Percentiles rank a stretch among this genome's conserved stretches.
phyloP scores from a whole-genome alignment of 2,113 vertebrate genomes.

The Empidonax traillii region DNA sequence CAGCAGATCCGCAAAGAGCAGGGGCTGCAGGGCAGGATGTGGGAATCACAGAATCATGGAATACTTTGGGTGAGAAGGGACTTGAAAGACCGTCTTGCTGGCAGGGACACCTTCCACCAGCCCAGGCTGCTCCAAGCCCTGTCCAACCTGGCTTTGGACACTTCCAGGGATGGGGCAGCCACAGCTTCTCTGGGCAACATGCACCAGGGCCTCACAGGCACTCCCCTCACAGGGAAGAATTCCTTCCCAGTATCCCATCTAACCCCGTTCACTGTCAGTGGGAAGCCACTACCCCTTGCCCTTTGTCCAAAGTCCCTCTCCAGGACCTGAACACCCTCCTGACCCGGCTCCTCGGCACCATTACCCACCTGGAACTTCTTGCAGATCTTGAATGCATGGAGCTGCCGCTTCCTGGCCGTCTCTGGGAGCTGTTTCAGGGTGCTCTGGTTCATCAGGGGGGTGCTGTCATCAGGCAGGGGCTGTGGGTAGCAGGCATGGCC shows the following conservation, averaged over 20 bases:
- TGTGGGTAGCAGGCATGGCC: neutral
- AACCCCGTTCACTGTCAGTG: neutral
- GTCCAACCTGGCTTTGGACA: neutral
- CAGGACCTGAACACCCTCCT: neutral
- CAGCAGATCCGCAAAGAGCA: slow-evolving; percentile 83
- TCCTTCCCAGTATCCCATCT: neutral
- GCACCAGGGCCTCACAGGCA: neutral
- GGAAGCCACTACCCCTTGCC: neutral
- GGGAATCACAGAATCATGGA: neutral
- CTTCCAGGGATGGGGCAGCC: neutral
- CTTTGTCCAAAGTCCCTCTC: too few species aligned
- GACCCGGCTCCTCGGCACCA: accelerated
- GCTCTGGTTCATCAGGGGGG: slow-evolving; percentile 80
- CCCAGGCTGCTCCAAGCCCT: neutral
- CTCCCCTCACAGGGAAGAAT: neutral
- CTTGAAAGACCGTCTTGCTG: neutral
- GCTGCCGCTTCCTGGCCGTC: slow-evolving; percentile 63
- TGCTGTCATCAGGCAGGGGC: slow-evolving; percentile 83
- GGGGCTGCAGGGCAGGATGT: slow-evolving; percentile 68
- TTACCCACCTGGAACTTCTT: slow-evolving; percentile 86
- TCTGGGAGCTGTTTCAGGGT: slow-evolving; percentile 80
- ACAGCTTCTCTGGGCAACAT: neutral
- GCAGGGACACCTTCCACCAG: accelerated
- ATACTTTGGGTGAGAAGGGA: neutral
- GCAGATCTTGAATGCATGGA: slow-evolving; percentile 93